A percentile compares a stretch with the other conserved stretches of the same genome.
phyloP scores from a whole-genome alignment of 2,113 vertebrate species.

The Felis chaus region DNA sequence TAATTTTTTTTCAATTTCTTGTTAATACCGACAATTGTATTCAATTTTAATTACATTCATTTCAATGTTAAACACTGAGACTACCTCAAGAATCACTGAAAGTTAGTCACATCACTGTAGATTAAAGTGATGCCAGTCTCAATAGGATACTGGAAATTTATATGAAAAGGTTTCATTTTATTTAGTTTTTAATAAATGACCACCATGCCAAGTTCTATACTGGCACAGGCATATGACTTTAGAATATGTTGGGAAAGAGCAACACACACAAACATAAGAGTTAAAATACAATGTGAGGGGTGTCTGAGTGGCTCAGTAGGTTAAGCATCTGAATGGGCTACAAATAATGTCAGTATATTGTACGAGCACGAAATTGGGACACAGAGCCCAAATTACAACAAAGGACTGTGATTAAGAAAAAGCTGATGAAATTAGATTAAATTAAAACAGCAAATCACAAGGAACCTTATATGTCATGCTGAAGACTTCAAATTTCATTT shows the following conservation, averaged over 20 bases:
- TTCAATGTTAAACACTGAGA: not conserved
- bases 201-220: not conserved
- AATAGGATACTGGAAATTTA: not conserved
- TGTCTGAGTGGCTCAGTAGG: too few relatives aligned
- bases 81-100: slow-evolving; percentile 2
- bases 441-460: not conserved
- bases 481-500: slow-evolving; percentile 6
- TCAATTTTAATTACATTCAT: slow-evolving; percentile 29
- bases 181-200: not conserved
- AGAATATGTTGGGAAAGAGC: not conserved
- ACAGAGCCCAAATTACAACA: not conserved
- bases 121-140: not conserved
- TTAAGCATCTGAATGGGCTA: too few relatives aligned
- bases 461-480: not conserved
- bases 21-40: not conserved
- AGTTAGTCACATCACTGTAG: not conserved
- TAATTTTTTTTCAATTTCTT: slow-evolving; percentile 13
- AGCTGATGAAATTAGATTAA: not conserved
- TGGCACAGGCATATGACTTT: not conserved
- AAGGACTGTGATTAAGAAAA: not conserved
- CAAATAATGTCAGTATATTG: not conserved
- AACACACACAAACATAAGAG: not conserved
- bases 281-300: not conserved
- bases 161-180: not conserved
- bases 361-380: not conserved